Conservation (phyloP, 1,140 invertebrate species). For the Hyposmocoma kahamanoa region DNA sequence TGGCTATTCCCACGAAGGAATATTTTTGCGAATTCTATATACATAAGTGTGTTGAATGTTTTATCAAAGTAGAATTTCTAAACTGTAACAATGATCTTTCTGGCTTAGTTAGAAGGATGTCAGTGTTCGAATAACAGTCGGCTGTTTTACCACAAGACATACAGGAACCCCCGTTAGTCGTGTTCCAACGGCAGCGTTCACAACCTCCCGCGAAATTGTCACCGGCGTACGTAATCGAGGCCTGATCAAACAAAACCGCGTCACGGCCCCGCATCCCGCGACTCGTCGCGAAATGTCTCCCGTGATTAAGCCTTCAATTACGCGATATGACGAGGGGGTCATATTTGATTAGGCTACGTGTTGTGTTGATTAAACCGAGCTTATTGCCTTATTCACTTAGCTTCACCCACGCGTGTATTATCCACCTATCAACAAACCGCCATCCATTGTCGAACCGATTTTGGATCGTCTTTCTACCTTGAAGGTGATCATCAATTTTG, state of each 20-base stretch:
- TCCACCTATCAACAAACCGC: constrained; percentile 20
- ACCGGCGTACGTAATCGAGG: constrained; percentile 36
- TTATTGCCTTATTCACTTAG: constrained; percentile 64
- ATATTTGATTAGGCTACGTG: constrained; percentile 70
- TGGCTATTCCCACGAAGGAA: no score
- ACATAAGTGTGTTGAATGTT: no score
- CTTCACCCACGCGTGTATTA: constrained; percentile 30
- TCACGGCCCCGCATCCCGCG: constrained; percentile 25
- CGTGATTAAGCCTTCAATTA: constrained; percentile 69
- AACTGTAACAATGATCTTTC: no score
- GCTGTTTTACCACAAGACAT: neutral
- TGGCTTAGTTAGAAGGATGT: no score
- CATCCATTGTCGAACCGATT: constrained; percentile 38
- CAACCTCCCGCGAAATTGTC: constrained; percentile 27
- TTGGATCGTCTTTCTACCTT: constrained; percentile 17
- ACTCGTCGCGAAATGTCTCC: constrained; percentile 38
- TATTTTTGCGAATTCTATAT: no score
- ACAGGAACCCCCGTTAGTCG: no score
- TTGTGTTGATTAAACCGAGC: constrained; percentile 68
- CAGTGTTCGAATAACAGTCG: no score
- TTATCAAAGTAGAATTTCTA: no score
- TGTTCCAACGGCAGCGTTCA: neutral
- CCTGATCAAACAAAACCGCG: constrained; percentile 52
- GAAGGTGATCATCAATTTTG: constrained; percentile 22
- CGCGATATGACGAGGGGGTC: constrained; percentile 65